Percentiles rank a stretch among this genome's conserved stretches.
Evolutionary conservation across 2,888 invertebrate species (phyloP).

Genomic region (Coleophora flavipennella): DNA sequence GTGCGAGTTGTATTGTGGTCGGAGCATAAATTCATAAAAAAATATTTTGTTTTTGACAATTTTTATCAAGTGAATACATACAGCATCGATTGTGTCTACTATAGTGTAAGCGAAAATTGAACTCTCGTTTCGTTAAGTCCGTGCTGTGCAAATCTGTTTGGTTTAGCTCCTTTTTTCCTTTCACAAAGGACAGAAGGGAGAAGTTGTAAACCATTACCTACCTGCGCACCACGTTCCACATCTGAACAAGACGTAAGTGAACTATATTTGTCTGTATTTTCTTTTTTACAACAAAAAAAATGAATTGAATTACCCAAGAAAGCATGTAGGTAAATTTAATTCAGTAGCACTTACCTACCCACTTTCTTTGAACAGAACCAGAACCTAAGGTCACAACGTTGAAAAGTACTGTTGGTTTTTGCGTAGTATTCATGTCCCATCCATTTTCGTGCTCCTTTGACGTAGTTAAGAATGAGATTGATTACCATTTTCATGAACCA

Average conservation of each 20-base stretch:
- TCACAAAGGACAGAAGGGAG: slow-evolving; percentile 55
- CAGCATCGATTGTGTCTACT: slow-evolving; percentile 16
- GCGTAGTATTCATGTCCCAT: too few species aligned
- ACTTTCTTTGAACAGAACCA: too few species aligned
- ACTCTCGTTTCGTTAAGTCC: slow-evolving; percentile 2
- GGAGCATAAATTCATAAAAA: slow-evolving; percentile 21
- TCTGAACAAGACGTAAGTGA: slow-evolving; percentile 27
- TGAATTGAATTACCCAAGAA: too few species aligned
- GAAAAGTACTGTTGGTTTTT: too few species aligned
- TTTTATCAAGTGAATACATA: slow-evolving; percentile 28
- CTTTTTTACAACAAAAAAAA: too few species aligned
- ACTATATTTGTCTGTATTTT: neutral
- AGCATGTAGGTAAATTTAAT: too few species aligned
- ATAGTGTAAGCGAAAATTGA: slow-evolving; percentile 8
- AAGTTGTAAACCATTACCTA: slow-evolving; percentile 22
- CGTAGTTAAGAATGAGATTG: too few species aligned
- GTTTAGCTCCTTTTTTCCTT: slow-evolving; percentile 30
- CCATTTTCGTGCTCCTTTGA: too few species aligned
- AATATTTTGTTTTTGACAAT: slow-evolving; percentile 34
- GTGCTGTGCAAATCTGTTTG: slow-evolving; percentile 17
- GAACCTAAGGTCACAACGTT: too few species aligned
- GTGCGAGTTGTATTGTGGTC: slow-evolving; percentile 30
- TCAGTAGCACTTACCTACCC: too few species aligned
- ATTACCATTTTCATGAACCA: too few species aligned
- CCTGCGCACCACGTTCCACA: slow-evolving; percentile 30